Conservation (phyloP, 2,888 invertebrate genomes). For the Drosophila pseudotakahashii region DNA sequence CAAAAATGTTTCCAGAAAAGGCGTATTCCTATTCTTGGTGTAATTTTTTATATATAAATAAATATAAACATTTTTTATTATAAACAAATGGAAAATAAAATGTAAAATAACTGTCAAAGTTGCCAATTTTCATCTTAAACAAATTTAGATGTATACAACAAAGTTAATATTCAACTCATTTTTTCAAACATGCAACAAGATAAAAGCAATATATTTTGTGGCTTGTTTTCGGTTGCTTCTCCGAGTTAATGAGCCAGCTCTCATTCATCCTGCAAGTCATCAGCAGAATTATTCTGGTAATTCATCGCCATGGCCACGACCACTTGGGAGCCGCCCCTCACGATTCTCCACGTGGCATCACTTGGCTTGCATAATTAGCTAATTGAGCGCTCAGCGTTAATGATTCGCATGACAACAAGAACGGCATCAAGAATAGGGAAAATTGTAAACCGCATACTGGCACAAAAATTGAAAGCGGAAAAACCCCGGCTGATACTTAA, state of each 20-base stretch:
- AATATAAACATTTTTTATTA: too few relatives aligned
- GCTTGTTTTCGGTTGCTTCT: background rate
- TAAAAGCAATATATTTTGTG: background rate
- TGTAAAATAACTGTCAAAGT: too few relatives aligned
- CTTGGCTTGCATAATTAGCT: slow-evolving; percentile 57
- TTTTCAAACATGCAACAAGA: background rate
- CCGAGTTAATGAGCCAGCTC: slow-evolving; percentile 31
- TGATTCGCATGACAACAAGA: slow-evolving; percentile 35
- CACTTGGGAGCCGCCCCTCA: slow-evolving; percentile 8
- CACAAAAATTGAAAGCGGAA: slow-evolving; percentile 26
- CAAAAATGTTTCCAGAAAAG: too few relatives aligned
- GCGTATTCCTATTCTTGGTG: too few relatives aligned
- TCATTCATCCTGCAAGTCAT: slow-evolving; percentile 49
- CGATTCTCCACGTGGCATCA: slow-evolving; percentile 9
- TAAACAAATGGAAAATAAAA: too few relatives aligned
- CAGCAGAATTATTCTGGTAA: slow-evolving; percentile 32
- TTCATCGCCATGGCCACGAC: slow-evolving; percentile 26
- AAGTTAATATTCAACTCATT: too few relatives aligned
- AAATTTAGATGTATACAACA: background rate
- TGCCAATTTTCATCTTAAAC: background rate
- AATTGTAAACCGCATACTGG: slow-evolving; percentile 14
- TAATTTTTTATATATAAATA: too few relatives aligned
- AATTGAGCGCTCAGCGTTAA: slow-evolving; percentile 57
- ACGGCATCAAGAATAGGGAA: slow-evolving; percentile 1
- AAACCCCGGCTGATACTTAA: slow-evolving; percentile 44